A percentile compares a stretch with the other conserved stretches of the same genome.
Evolutionary conservation across 2,797 vertebrate genomes (phyloP).

Genomic region (Pseudochirops cupreus): DNA sequence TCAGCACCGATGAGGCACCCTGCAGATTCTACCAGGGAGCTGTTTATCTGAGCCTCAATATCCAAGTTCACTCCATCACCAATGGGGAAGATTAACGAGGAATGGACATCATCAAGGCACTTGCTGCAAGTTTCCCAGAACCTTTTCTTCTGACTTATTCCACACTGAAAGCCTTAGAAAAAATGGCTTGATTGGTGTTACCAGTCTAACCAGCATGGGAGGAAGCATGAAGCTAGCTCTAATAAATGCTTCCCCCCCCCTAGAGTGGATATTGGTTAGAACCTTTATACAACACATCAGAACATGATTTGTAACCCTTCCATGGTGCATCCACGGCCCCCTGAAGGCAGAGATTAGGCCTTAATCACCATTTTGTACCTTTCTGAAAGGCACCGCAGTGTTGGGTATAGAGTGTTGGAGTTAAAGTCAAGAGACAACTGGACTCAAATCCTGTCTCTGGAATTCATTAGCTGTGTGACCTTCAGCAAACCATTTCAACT

Average conservation of each 20-base stretch:
- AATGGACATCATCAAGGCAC: background rate
- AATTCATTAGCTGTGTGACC: background rate
- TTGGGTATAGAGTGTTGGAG: background rate
- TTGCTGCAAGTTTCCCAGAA: background rate
- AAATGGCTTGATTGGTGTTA: background rate
- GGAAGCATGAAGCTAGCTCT: background rate
- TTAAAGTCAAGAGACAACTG: background rate
- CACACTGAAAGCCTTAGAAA: background rate
- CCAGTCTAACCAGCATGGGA: background rate
- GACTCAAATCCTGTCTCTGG: background rate
- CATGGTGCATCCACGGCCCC: too few relatives aligned
- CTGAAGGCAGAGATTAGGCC: background rate
- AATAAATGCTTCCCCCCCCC: background rate
- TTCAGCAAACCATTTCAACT: background rate
- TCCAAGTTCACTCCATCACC: background rate
- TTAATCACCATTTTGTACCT: background rate
- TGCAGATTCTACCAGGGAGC: background rate
- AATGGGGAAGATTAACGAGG: background rate
- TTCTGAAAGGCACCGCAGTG: background rate
- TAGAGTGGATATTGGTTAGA: background rate
- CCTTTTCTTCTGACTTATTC: background rate
- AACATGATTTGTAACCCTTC: background rate
- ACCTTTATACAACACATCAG: background rate
- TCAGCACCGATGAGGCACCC: background rate
- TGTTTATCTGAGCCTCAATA: background rate